Base-by-base conservation (phyloP, 1,140 invertebrate genomes). In the Drosophila teissieri region DNA sequence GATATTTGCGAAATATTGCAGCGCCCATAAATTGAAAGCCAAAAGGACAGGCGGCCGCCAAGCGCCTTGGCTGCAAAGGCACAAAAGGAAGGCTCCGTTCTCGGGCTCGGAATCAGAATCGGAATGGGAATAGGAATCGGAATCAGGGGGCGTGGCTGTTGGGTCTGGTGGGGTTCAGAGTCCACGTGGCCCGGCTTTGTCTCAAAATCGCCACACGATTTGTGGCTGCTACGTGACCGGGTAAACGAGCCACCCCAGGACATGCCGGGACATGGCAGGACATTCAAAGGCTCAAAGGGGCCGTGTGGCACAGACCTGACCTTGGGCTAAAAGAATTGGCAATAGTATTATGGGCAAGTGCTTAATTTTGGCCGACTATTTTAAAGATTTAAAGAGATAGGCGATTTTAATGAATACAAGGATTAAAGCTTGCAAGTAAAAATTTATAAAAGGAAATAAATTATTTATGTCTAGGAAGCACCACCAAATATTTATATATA, bases 1-100 rank as follows among this genome's bases (percentile, higher is more conserved):
- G 84, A 83, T 88, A 84, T 88, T 88, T 88, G 84, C 84, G 89
- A 88, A 88, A 88, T 88, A 88, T 88, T 88, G 84, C 84, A 89
- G 77, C 80, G 68, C 75, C 84, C 83, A 88, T 88, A 88, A 88
- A 88, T 88, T 89, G 76, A 79, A 76, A 37, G 22, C 70, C 82
- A 73, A 78, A 86, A 86, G 81, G 67, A 76, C 63, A 56, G 52
- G 39, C 73, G 51, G 44, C 73, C 55, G 70, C 61, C 53, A 31
- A 34, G 40, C 42, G 40, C 46, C 60, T 64, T 65, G 61, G 53
- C 53, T 45, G 64, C 53, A 74, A 65, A 52, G 60, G 61, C 64
- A 57, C 14, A 53, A 34, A 45, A 17, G 19, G 10, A 34, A 31
- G 42, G 22, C 44, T 24, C 11, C 40, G 46, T 12, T 4, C 7